phyloP scores from a whole-genome alignment of 2,888 invertebrate genomes.

The Drosophila suboccidentalis region DNA sequence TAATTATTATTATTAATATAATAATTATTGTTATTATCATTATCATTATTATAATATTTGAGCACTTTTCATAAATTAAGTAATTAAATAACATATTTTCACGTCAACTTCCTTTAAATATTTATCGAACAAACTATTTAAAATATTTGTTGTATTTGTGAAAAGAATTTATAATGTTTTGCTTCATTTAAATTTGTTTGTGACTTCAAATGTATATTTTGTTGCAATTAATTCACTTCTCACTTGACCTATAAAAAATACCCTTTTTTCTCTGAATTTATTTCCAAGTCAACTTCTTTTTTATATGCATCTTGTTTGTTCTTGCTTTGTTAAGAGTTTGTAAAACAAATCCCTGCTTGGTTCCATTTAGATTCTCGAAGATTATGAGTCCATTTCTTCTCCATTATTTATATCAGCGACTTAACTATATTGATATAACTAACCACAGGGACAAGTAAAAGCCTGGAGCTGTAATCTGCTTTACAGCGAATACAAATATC shows the following conservation, averaged over 20 bases:
- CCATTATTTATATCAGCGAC: constrained; percentile 8
- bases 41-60: no score
- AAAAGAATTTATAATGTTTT: not conserved
- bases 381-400: not conserved
- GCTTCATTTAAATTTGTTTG: not conserved
- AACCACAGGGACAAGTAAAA: not conserved
- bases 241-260: not conserved
- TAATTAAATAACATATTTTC: no score
- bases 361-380: not conserved
- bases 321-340: not conserved
- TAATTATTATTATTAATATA: no score
- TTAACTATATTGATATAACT: not conserved
- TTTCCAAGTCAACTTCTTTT: not conserved
- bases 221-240: not conserved
- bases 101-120: no score
- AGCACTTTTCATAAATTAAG: no score
- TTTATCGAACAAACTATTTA: not conserved
- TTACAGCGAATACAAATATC: constrained; percentile 6
- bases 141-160: not conserved
- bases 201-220: no score
- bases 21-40: no score
- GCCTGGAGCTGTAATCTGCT: constrained; percentile 4
- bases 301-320: not conserved
- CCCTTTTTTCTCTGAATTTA: not conserved
- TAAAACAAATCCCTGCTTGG: no score